Conservation (phyloP, 2,888 invertebrate genomes). For the Trissonchulus latispiculum region DNA sequence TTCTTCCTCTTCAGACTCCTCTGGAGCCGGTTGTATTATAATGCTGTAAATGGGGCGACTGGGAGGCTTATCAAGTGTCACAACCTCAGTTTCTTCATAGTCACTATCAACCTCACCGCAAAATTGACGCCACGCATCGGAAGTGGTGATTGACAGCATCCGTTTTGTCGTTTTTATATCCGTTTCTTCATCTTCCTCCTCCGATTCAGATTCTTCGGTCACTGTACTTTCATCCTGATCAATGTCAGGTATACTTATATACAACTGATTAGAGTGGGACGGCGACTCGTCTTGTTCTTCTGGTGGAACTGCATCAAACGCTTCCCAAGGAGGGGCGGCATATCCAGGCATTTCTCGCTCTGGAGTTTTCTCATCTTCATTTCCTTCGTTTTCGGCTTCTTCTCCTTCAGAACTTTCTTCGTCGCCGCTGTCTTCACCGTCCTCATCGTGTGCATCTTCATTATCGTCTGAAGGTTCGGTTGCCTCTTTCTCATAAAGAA, state of each 20-base stretch:
- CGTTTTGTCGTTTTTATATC: neutral
- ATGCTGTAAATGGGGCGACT: neutral
- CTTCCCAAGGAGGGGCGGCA: neutral
- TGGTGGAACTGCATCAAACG: neutral
- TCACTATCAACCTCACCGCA: slow-evolving; percentile 4
- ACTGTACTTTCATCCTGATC: neutral
- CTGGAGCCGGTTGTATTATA: too few species aligned
- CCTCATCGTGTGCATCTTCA: too few species aligned
- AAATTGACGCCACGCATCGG: slow-evolving; percentile 3
- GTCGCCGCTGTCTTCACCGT: neutral
- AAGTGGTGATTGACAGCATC: neutral
- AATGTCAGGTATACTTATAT: neutral
- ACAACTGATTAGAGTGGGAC: neutral
- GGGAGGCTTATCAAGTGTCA: neutral
- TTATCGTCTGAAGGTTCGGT: too few species aligned
- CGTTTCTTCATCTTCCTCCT: neutral
- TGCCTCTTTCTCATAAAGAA: too few species aligned
- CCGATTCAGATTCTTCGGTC: neutral
- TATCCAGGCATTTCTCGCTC: neutral
- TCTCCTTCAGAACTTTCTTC: neutral
- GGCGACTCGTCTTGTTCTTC: neutral
- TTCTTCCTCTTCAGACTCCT: neutral
- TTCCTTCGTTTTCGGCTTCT: neutral
- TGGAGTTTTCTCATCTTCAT: neutral
- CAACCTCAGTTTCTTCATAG: slow-evolving; percentile 6